Conservation (phyloP, 2,888 invertebrate species). For the Xestobium rufovillosum region DNA sequence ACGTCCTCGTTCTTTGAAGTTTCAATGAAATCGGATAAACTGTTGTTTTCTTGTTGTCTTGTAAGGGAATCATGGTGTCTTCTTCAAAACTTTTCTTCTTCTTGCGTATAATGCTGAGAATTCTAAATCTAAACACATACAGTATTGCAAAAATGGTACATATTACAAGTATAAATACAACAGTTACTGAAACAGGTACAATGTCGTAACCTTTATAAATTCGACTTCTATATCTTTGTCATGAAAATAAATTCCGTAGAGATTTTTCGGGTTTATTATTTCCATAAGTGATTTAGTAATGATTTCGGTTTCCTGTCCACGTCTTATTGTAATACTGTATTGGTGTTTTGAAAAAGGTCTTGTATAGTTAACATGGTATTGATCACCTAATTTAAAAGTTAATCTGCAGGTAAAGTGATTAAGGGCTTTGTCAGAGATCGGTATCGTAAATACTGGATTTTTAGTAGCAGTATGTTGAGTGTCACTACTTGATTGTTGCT, state of each 20-base stretch:
- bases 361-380: neutral
- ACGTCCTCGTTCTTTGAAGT: no score
- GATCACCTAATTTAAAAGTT: conserved; percentile 1
- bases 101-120: no score
- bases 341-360: neutral
- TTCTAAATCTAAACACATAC: no score
- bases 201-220: conserved; percentile 1
- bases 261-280: conserved; percentile 4
- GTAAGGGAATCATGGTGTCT: no score
- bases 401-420: conserved; percentile 4
- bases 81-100: no score
- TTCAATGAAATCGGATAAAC: no score
- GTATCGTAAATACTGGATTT: conserved; percentile 6
- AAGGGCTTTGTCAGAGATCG: conserved; percentile 4
- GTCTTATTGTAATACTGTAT: neutral
- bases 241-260: conserved; percentile 1
- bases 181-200: no score
- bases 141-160: no score
- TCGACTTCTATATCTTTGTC: neutral
- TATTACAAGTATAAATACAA: no score
- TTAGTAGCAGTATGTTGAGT: conserved; percentile 4
- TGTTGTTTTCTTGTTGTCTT: no score
- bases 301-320: conserved; percentile 1
- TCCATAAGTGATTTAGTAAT: neutral
- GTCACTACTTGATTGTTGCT: no score